Percentiles rank a stretch among this genome's conserved stretches.
These are phyloP conservation scores for Bombus pyrosoma DNA, from an alignment of 1,140 invertebrate genomes.

Conservation along the genomic window DNA sequence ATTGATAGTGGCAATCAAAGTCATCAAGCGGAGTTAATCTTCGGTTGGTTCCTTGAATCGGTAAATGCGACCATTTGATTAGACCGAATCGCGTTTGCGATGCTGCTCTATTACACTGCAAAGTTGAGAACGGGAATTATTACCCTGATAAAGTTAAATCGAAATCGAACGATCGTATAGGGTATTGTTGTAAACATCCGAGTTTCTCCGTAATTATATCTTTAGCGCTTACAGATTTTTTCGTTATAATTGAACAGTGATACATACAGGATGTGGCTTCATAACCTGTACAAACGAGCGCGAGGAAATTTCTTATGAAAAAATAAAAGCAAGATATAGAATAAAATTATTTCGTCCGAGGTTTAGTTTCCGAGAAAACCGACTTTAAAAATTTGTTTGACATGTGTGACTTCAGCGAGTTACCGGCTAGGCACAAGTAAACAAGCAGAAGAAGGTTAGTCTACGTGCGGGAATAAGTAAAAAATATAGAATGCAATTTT, in stretches of 20 bases:
- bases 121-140: not conserved
- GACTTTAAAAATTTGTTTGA: no score
- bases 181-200: not conserved
- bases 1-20: conserved; percentile 67
- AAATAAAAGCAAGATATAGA: no score
- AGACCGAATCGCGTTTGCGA: not conserved
- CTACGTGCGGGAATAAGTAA: no score
- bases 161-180: not conserved
- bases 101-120: not conserved
- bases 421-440: no score
- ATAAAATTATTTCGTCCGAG: no score
- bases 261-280: no score
- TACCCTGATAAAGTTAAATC: not conserved
- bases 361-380: no score
- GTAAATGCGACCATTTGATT: conserved; percentile 16
- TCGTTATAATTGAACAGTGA: not conserved
- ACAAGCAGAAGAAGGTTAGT: no score
- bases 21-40: conserved; percentile 59
- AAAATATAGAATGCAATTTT: no score
- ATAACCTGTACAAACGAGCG: no score
- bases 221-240: not conserved
- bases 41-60: not conserved
- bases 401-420: no score
- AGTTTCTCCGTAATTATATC: not conserved
- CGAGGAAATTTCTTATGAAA: no score